phyloP scores from a whole-genome alignment of 2,888 invertebrate genomes.

The Plebejus anna region DNA sequence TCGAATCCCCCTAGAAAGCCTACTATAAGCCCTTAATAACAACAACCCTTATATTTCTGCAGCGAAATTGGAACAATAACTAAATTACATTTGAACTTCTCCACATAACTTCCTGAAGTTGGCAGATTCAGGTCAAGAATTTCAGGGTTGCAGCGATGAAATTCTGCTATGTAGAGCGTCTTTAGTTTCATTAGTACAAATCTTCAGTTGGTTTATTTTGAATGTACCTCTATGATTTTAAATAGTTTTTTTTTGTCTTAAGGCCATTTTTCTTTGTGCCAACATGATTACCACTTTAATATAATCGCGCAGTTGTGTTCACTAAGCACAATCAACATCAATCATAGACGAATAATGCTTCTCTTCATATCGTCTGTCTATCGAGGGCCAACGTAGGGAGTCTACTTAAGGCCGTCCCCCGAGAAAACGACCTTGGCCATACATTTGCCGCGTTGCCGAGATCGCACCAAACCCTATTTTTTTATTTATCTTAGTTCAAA shows the following conservation, averaged over 20 bases:
- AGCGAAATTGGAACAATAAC: not conserved
- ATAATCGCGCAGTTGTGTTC: no score
- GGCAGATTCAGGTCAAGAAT: slow-evolving; percentile 10
- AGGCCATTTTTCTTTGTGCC: not conserved
- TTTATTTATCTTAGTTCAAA: no score
- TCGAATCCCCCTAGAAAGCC: not conserved
- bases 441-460: no score
- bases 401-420: no score
- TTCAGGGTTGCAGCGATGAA: slow-evolving; percentile 16
- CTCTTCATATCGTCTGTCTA: no score
- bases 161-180: not conserved
- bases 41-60: not conserved
- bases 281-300: no score
- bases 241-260: not conserved
- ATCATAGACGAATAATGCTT: no score
- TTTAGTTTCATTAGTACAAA: not conserved
- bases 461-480: no score
- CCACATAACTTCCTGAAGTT: slow-evolving; percentile 2
- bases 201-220: not conserved
- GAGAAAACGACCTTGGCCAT: no score
- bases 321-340: no score
- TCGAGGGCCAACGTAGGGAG: no score
- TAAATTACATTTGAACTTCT: slow-evolving; percentile 12
- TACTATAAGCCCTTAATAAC: not conserved
- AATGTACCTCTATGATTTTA: not conserved